phyloP scores from a whole-genome alignment of 2,888 invertebrate genomes.

The Erpobdella octoculata region DNA sequence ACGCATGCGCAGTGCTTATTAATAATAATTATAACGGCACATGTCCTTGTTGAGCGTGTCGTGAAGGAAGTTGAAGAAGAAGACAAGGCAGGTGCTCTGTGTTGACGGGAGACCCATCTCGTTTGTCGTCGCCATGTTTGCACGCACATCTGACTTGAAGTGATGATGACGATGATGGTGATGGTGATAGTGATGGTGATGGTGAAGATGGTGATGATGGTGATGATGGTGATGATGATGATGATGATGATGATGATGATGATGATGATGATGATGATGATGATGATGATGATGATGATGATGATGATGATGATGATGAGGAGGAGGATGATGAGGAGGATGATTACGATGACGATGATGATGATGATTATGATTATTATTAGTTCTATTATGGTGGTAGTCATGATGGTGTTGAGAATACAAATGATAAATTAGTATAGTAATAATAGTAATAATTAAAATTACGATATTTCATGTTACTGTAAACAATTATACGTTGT shows the following conservation, averaged over 20 bases:
- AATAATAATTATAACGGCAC: too few species aligned
- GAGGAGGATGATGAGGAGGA: neutral
- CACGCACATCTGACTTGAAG: too few species aligned
- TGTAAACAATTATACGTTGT: too few species aligned
- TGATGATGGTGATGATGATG: neutral
- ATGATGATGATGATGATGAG: constrained; percentile 3
- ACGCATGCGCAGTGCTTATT: too few species aligned
- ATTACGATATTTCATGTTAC: too few species aligned
- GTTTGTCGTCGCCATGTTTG: too few species aligned
- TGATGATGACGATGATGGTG: neutral
- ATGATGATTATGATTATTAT: neutral
- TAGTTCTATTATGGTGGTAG: neutral
- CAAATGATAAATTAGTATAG: neutral
- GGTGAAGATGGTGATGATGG: neutral
- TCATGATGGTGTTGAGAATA: neutral
- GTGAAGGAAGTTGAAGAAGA: too few species aligned
- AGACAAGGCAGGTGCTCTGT: too few species aligned
- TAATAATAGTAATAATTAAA: too few species aligned
- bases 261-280: neutral
- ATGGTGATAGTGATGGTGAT: neutral
- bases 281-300: neutral
- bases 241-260: neutral
- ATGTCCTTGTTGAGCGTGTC: too few species aligned
- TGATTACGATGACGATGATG: neutral
- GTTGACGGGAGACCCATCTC: too few species aligned